phyloP scores from a whole-genome alignment of 2,797 vertebrate species.

The Epinephelus malabaricus region DNA sequence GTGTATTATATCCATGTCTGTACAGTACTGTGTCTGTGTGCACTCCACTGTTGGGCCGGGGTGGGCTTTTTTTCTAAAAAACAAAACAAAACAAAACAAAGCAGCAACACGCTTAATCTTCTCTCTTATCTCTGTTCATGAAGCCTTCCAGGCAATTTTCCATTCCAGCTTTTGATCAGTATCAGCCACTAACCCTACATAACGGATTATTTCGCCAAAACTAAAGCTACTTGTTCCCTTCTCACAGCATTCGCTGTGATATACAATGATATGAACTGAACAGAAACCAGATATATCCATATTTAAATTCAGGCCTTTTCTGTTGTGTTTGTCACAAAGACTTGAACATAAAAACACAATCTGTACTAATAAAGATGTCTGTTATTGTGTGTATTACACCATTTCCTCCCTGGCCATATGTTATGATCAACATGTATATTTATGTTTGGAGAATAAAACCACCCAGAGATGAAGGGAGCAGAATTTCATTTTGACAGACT shows the following conservation, averaged over 20 bases:
- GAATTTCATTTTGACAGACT: no score
- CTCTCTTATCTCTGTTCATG: constrained; percentile 88
- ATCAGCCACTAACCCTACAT: constrained; percentile 84
- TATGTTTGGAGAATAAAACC: no score
- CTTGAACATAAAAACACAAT: no score
- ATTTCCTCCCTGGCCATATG: no score
- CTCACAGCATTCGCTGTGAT: constrained; percentile 49
- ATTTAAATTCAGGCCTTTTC: background rate
- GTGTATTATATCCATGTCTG: constrained; percentile 1
- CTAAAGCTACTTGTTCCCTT: constrained; percentile 71
- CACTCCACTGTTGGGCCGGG: background rate
- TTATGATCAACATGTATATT: no score
- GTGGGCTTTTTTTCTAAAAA: constrained; percentile 22
- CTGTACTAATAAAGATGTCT: no score
- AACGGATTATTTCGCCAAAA: constrained; percentile 87
- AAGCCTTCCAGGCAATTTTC: constrained; percentile 89
- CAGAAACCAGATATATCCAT: constrained; percentile 19
- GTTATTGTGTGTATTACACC: no score
- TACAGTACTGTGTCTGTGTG: constrained; percentile 24
- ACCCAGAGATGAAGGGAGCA: no score
- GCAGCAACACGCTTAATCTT: constrained; percentile 86
- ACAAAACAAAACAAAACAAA: constrained; percentile 71
- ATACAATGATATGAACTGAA: constrained; percentile 35
- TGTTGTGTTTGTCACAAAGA: no score
- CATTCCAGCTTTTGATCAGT: constrained; percentile 89